phyloP scores from a whole-genome alignment of 2,113 vertebrate genomes.

The Amphiprion percula region DNA sequence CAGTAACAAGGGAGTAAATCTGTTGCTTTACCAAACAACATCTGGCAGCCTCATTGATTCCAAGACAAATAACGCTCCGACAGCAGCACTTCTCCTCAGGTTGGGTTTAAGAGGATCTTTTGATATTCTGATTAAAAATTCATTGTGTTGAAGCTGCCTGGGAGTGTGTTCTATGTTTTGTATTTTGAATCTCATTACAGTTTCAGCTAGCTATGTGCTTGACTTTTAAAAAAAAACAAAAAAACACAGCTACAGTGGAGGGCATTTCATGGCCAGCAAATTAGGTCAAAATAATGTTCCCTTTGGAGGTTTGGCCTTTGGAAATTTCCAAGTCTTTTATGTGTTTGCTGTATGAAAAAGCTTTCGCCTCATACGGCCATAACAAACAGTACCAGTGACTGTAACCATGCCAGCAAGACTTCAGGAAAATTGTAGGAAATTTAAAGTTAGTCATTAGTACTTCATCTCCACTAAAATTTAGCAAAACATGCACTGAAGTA shows the following conservation, averaged over 20 bases:
- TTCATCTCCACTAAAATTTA: constrained; percentile 2
- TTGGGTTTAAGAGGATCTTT: constrained; percentile 79
- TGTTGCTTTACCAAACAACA: constrained; percentile 82
- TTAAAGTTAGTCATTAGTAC: background rate
- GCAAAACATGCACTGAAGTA: background rate
- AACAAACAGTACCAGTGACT: constrained; percentile 7
- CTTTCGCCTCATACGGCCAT: constrained; percentile 14
- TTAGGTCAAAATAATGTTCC: constrained; percentile 70
- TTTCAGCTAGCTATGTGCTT: constrained; percentile 44
- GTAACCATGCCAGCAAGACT: constrained; percentile 17
- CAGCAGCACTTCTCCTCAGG: constrained; percentile 74
- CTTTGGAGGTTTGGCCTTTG: constrained; percentile 52
- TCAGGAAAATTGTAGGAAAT: background rate
- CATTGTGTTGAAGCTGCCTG: constrained; percentile 81
- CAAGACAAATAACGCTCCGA: constrained; percentile 77
- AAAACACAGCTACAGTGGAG: constrained; percentile 38
- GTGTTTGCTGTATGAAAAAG: constrained; percentile 39
- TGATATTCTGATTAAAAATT: constrained; percentile 84
- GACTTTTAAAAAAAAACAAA: constrained; percentile 46
- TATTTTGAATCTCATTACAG: constrained; percentile 73
- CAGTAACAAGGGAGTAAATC: constrained; percentile 62
- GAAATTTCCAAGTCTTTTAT: constrained; percentile 34
- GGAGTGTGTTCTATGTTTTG: constrained; percentile 68
- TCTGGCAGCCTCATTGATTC: constrained; percentile 77
- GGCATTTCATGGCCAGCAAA: constrained; percentile 65